Percentiles rank a stretch among this genome's conserved stretches.
Evolutionary conservation across 2,113 vertebrate genomes (phyloP).

Genomic region (Panurus biarmicus): DNA sequence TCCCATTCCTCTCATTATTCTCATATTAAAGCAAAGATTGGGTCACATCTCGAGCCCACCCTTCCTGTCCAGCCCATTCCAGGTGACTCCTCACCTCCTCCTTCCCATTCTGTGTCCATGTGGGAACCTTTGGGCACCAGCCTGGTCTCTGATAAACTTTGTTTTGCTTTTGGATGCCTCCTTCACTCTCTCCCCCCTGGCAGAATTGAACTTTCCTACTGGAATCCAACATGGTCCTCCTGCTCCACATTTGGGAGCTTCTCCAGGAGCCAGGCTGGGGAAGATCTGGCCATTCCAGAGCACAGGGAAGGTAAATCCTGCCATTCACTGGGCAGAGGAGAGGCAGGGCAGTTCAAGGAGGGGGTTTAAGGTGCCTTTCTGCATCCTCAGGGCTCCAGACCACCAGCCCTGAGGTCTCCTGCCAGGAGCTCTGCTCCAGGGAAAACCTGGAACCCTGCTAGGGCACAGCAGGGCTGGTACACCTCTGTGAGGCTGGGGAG

Average conservation of each 20-base stretch:
- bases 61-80: neutral
- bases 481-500: neutral
- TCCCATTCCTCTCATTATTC: neutral
- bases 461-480: neutral
- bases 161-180: neutral
- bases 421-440: neutral
- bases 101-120: neutral
- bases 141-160: neutral
- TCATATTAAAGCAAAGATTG: neutral
- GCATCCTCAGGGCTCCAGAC: neutral
- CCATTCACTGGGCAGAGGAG: neutral
- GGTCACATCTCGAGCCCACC: neutral
- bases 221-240: rapidly evolving
- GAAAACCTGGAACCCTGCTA: neutral
- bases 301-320: neutral
- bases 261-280: neutral
- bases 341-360: neutral
- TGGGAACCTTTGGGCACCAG: neutral
- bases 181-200: neutral
- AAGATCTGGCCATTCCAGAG: neutral
- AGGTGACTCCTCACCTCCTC: neutral
- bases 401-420: neutral
- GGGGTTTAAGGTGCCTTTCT: neutral
- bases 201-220: neutral
- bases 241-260: neutral